Evolutionary conservation across 2,888 invertebrate genomes (phyloP), one percentile per base, ranked within the genome.

Genomic region (Athalia circularis): DNA sequence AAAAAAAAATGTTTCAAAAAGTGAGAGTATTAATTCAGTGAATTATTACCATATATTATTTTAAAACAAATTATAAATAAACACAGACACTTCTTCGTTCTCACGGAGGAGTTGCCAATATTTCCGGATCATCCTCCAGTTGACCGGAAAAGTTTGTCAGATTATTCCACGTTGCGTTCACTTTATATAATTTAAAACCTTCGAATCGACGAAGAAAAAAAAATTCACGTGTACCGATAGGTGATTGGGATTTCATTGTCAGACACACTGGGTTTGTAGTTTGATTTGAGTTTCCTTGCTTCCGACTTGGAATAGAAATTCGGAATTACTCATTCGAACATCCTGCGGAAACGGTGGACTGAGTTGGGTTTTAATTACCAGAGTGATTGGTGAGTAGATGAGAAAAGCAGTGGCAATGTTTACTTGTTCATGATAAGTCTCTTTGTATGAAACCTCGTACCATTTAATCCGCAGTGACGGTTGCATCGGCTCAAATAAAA

Each of bases 1-100:
- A 8, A 62, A 8, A 61, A n/a, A 13, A 6, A 29, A 3, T n/a
- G 8, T 43, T 11, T 11, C n/a, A 65, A 5, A 45, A 65, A 29
- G 68, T 52, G 4, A 68, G 52, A 52, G 11, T 29, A 2, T 29
- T 54, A 52, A 68, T 68, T 52, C 52, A 15, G 13, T 15, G 13
- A 65, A 65, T 65, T 65, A 65, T 3, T 65, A 8, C 48, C 7
- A 3, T 7, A 3, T 7, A 65, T 13, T 47, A 7, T 65, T 11
- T 11, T 52, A 65, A 13, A 48, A 65, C 48, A 65, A 65, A 48
- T 65, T 29, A 29, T 65, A 65, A 65, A 48, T 65, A 65, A 65
- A 15, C 47, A 65, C n/a, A 48, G 47, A 65, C 48, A 65, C 15
- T 15, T 43, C 47, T 13, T 65, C 13, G n/a, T 64, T 5, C 45